Percentiles rank a stretch among this genome's conserved stretches.
Conservation (phyloP, 1,140 invertebrate genomes). For the Araneus ventricosus region DNA sequence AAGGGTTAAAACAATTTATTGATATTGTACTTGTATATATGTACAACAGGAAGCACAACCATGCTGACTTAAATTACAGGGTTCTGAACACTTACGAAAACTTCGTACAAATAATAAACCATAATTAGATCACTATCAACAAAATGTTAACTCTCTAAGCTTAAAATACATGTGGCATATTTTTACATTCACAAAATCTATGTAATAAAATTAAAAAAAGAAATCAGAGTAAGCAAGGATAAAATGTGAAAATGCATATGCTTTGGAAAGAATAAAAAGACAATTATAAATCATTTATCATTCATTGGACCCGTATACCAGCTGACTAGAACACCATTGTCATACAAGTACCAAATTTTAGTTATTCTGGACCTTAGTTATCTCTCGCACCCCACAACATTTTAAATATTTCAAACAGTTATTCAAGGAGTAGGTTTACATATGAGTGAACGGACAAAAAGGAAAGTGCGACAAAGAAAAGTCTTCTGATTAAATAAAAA, state of each 20-base stretch:
- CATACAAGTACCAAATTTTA: conserved; percentile 54
- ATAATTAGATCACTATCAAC: conserved; percentile 18
- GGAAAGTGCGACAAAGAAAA: background rate
- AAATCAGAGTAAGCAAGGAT: conserved; percentile 38
- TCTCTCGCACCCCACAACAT: background rate
- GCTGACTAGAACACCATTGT: conserved; percentile 59
- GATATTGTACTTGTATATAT: conserved; percentile 73
- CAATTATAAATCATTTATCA: conserved; percentile 39
- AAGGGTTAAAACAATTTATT: conserved; percentile 75
- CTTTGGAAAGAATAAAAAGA: conserved; percentile 39
- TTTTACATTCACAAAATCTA: conserved; percentile 9
- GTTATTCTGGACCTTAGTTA: conserved; percentile 34
- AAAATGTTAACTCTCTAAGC: conserved; percentile 35
- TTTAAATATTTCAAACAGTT: conserved; percentile 26
- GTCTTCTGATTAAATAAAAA: background rate
- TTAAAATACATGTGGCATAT: conserved; percentile 35
- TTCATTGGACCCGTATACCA: conserved; percentile 71
- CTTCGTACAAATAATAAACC: conserved; percentile 18
- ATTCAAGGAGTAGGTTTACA: background rate
- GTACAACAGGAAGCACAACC: conserved; percentile 74
- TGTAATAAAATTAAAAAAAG: background rate
- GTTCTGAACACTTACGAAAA: conserved; percentile 54
- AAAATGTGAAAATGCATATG: conserved; percentile 68
- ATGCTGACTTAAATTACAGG: conserved; percentile 73
- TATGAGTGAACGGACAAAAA: conserved; percentile 31